Conservation (phyloP, 1,140 invertebrate genomes). For the Solenopsis fugax region DNA sequence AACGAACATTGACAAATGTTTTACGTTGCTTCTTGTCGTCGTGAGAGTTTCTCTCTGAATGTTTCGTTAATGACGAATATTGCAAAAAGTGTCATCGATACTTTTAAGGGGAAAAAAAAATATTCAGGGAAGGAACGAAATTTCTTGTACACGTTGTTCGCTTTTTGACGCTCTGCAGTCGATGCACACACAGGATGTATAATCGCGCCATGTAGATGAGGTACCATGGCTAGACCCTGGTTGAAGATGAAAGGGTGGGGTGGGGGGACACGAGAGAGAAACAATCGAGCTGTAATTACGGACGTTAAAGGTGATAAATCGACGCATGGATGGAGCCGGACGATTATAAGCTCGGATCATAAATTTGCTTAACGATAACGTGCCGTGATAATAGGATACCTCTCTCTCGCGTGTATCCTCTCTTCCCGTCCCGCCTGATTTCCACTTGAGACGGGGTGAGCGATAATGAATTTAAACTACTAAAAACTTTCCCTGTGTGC, state of each 20-base stretch:
- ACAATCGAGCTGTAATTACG: constrained; percentile 74
- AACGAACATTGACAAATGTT: background rate
- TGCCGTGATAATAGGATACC: constrained; percentile 66
- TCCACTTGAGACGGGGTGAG: background rate
- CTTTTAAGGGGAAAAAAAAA: background rate
- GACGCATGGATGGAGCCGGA: constrained; percentile 59
- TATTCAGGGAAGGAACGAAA: background rate
- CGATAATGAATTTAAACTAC: constrained; percentile 63
- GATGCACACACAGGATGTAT: constrained; percentile 6
- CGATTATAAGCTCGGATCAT: constrained; percentile 70
- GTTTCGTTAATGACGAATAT: background rate
- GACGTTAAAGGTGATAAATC: constrained; percentile 77
- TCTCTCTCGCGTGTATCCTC: constrained; percentile 29
- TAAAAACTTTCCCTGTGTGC: constrained; percentile 25
- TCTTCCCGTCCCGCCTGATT: constrained; percentile 15
- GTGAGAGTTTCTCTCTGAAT: background rate
- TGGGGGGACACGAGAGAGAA: constrained; percentile 38
- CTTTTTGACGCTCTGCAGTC: background rate
- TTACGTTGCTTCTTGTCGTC: background rate
- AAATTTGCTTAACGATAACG: constrained; percentile 75
- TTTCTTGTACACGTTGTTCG: background rate
- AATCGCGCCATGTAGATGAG: constrained; percentile 18
- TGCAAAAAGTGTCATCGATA: background rate
- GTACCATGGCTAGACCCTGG: background rate
- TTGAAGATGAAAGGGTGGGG: background rate